These are phyloP conservation scores for Zoroaster sp. DNA, from an alignment of 53 echinoderm and acorn worm species.

Conservation along the genomic window DNA sequence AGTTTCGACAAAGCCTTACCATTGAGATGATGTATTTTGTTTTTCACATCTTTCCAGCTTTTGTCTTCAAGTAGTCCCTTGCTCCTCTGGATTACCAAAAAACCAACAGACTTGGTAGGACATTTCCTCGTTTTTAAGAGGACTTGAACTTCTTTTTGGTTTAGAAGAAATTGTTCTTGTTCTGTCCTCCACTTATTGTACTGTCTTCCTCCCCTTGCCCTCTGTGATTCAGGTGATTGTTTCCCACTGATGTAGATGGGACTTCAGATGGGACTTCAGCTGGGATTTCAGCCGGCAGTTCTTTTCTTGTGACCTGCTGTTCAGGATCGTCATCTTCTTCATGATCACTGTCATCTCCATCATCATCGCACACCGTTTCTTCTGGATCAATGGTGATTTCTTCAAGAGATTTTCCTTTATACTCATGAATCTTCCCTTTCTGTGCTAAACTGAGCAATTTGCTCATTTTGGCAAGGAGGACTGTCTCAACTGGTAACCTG, in stretches of 20 bases:
- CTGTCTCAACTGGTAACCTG: constrained; percentile 40
- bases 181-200: not conserved
- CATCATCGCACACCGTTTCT: not conserved
- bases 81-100: not conserved
- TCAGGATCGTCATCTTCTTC: not conserved
- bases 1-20: not conserved
- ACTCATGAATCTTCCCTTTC: not conserved
- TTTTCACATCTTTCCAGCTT: not conserved
- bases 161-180: not conserved
- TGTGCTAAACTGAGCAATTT: not conserved
- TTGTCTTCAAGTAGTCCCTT: not conserved
- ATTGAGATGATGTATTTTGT: not conserved
- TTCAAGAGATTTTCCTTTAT: not conserved
- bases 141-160: not conserved
- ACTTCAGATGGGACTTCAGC: too few relatives aligned
- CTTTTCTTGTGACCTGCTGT: not conserved
- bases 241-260: not conserved
- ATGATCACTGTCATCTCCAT: not conserved
- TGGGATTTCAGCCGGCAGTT: not conserved
- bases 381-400: not conserved
- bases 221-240: not conserved
- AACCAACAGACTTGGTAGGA: not conserved
- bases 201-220: not conserved
- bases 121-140: not conserved
- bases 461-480: constrained; percentile 52